Percentiles rank a stretch among this genome's conserved stretches.
phyloP scores from a whole-genome alignment of 2,888 invertebrate genomes.

The Camponotus fellah region DNA sequence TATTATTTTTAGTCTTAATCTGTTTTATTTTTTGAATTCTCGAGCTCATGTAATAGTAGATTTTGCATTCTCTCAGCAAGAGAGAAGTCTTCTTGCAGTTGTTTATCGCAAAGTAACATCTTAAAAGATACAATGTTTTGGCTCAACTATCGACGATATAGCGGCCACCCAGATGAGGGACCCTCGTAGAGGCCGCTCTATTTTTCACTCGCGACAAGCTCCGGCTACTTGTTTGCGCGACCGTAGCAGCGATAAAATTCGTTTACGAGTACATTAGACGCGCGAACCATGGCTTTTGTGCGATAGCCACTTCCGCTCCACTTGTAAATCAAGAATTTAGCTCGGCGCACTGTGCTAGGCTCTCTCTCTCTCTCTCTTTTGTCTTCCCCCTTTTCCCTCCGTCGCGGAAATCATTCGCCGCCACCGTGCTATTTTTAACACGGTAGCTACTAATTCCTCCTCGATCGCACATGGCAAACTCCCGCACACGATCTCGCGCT shows the following conservation, averaged over 20 bases:
- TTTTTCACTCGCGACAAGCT: slow-evolving; percentile 60
- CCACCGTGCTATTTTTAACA: slow-evolving; percentile 46
- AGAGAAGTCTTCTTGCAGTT: no score
- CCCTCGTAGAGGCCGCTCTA: slow-evolving; percentile 43
- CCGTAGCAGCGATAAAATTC: slow-evolving; percentile 77
- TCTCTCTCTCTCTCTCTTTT: background rate
- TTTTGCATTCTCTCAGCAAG: background rate
- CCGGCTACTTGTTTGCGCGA: slow-evolving; percentile 71
- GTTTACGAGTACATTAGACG: slow-evolving; percentile 74
- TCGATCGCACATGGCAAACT: slow-evolving; percentile 41
- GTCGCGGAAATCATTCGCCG: slow-evolving; percentile 35
- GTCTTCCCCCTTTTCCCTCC: background rate
- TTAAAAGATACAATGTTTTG: slow-evolving; percentile 7
- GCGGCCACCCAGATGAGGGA: background rate
- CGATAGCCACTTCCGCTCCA: slow-evolving; percentile 78
- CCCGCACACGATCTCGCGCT: slow-evolving; percentile 2
- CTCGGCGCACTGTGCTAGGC: slow-evolving; percentile 26
- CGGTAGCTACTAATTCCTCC: slow-evolving; percentile 45
- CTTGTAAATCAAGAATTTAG: slow-evolving; percentile 74
- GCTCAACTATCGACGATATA: slow-evolving; percentile 43
- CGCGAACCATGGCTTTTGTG: slow-evolving; percentile 66
- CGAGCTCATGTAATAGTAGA: background rate
- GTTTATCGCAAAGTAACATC: slow-evolving; percentile 21
- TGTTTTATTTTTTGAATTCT: background rate
- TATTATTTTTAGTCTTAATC: background rate